These are phyloP conservation scores for Sminthopsis crassicaudata DNA, from an alignment of 2,113 vertebrate species.

Conservation along the genomic window DNA sequence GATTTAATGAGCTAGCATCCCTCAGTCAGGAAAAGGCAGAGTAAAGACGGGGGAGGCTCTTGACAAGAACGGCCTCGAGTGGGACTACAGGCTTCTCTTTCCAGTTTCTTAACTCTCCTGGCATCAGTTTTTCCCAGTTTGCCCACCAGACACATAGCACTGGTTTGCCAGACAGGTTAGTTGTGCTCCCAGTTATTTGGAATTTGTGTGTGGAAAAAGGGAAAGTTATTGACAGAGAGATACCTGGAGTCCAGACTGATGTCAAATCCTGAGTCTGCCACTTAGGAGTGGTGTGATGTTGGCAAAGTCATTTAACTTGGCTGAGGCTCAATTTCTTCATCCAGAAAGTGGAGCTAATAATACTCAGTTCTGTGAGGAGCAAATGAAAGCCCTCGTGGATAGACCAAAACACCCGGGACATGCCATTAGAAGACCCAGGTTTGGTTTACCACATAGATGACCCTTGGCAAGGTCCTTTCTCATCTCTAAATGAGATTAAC, in stretches of 20 bases:
- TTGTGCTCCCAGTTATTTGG: not conserved
- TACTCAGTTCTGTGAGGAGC: not conserved
- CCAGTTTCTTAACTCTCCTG: not conserved
- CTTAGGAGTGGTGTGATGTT: not conserved
- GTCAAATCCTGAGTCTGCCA: not conserved
- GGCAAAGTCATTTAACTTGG: not conserved
- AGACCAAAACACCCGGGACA: not conserved
- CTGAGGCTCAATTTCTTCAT: not conserved
- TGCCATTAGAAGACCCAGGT: not conserved
- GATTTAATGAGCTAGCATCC: not conserved
- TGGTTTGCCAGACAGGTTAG: not conserved
- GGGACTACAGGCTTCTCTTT: not conserved
- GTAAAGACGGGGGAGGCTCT: constrained; percentile 1
- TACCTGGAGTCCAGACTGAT: not conserved
- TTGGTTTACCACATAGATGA: not conserved
- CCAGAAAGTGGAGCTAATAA: not conserved
- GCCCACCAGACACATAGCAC: not conserved
- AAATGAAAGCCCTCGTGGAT: not conserved
- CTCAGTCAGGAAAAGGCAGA: not conserved
- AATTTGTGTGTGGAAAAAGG: not conserved
- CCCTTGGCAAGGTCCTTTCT: not conserved
- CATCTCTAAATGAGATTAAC: not conserved
- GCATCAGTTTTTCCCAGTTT: not conserved
- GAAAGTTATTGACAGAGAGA: not conserved
- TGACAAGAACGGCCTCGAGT: not conserved